Conservation (phyloP, 2,888 invertebrate genomes). For the Galeopsomyia nigrocyanea region DNA sequence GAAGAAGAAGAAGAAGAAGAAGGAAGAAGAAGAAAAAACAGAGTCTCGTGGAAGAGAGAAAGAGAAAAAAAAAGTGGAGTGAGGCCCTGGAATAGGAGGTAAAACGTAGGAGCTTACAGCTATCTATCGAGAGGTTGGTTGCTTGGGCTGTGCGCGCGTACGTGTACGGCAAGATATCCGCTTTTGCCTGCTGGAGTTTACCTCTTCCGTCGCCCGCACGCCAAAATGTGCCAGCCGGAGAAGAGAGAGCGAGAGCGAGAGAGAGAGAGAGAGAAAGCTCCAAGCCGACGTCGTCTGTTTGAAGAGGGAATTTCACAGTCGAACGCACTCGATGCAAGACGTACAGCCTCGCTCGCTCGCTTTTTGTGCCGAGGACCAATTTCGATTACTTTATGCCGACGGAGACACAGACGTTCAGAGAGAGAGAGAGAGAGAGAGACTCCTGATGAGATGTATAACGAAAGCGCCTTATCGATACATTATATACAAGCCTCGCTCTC, state of each 20-base stretch:
- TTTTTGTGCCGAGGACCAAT: conserved; percentile 39
- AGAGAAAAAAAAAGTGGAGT: conserved; percentile 19
- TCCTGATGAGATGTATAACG: conserved; percentile 36
- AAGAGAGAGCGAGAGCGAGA: background rate
- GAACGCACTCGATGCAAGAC: conserved; percentile 63
- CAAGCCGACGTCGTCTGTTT: conserved; percentile 55
- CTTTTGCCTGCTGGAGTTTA: conserved; percentile 41
- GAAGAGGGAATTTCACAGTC: conserved; percentile 68
- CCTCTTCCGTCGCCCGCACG: conserved; percentile 51
- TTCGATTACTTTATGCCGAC: conserved; percentile 45
- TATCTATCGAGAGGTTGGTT: conserved; percentile 53
- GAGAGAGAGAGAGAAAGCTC: background rate
- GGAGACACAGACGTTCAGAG: conserved; percentile 2
- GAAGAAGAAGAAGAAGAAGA: background rate
- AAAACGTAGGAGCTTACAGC: conserved; percentile 54
- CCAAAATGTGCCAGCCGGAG: conserved; percentile 59
- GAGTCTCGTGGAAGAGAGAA: background rate
- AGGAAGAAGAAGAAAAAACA: background rate
- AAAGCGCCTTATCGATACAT: conserved; percentile 16
- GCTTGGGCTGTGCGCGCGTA: conserved; percentile 49
- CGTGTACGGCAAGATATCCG: conserved; percentile 53
- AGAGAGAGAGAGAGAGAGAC: background rate
- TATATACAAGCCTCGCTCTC: no score
- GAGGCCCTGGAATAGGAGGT: conserved; percentile 34
- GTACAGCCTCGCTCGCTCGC: conserved; percentile 52